These are phyloP conservation scores for Cherax destructor DNA, from an alignment of 1,140 invertebrate species.

Conservation along the genomic window DNA sequence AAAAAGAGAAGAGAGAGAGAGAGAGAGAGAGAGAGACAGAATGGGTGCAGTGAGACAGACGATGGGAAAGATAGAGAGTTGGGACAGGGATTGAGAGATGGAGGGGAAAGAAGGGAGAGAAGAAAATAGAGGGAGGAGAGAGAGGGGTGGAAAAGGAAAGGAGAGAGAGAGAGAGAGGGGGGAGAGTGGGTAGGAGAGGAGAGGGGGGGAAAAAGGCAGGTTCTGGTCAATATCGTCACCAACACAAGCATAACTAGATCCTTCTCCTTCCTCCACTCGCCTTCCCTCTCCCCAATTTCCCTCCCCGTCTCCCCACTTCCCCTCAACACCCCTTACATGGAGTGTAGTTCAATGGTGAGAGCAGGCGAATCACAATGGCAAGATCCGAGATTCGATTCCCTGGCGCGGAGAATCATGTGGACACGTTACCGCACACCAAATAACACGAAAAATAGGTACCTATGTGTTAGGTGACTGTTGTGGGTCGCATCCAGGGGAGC, in stretches of 20 bases:
- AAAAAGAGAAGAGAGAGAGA: too few relatives aligned
- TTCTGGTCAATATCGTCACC: not conserved
- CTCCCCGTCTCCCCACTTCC: not conserved
- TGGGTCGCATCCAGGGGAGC: too few relatives aligned
- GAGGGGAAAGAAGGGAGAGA: not conserved
- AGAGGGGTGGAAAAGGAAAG: not conserved
- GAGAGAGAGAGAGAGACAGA: not conserved
- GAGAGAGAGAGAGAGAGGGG: not conserved
- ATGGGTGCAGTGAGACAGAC: not conserved
- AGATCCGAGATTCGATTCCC: too few relatives aligned
- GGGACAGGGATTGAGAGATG: too few relatives aligned
- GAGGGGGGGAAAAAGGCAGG: not conserved
- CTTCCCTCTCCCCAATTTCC: not conserved
- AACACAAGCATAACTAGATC: not conserved
- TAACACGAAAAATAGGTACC: too few relatives aligned
- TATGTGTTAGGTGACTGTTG: too few relatives aligned
- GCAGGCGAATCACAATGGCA: too few relatives aligned
- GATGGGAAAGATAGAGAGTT: not conserved
- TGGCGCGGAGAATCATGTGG: too few relatives aligned
- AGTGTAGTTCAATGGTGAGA: too few relatives aligned
- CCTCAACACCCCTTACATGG: too few relatives aligned
- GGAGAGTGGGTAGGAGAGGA: too few relatives aligned
- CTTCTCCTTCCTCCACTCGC: not conserved
- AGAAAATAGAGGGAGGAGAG: not conserved
- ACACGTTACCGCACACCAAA: too few relatives aligned